phyloP scores from a whole-genome alignment of 1,140 invertebrate genomes.

The Bombus sylvicola region DNA sequence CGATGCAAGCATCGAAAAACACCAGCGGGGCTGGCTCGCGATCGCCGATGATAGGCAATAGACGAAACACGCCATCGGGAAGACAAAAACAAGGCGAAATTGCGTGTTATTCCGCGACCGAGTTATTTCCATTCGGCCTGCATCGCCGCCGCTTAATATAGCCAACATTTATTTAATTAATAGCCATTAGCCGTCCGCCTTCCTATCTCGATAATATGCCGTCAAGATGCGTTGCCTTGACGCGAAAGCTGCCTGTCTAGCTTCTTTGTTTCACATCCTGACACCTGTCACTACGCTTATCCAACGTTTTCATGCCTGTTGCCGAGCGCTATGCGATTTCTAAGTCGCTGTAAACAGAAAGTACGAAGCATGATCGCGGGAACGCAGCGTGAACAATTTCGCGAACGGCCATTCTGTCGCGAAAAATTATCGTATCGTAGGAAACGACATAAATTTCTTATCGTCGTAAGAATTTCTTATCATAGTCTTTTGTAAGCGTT shows the following conservation, averaged over 20 bases:
- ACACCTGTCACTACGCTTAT: slow-evolving; percentile 33
- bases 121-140: slow-evolving; percentile 69
- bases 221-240: slow-evolving; percentile 2
- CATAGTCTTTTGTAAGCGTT: too few relatives aligned
- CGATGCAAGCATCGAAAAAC: not conserved
- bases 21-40: not conserved
- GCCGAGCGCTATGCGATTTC: not conserved
- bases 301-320: not conserved
- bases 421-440: not conserved
- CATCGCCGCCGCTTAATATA: slow-evolving; percentile 70
- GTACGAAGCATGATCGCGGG: too few relatives aligned
- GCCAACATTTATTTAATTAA: slow-evolving; percentile 76
- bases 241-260: slow-evolving; percentile 38
- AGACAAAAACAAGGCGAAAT: slow-evolving; percentile 62
- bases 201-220: slow-evolving; percentile 50
- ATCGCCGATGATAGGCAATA: slow-evolving; percentile 15
- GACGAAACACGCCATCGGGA: slow-evolving; percentile 11
- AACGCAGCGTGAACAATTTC: too few relatives aligned
- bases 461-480: not conserved
- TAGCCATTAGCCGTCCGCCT: slow-evolving; percentile 71
- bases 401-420: not conserved
- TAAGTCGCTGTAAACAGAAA: too few relatives aligned
- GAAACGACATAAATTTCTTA: not conserved
- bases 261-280: slow-evolving; percentile 6
- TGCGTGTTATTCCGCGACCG: slow-evolving; percentile 62